Percentiles rank a stretch among this genome's conserved stretches.
phyloP scores from a whole-genome alignment of 2,797 vertebrate species.

The Typhlichthys subterraneus region DNA sequence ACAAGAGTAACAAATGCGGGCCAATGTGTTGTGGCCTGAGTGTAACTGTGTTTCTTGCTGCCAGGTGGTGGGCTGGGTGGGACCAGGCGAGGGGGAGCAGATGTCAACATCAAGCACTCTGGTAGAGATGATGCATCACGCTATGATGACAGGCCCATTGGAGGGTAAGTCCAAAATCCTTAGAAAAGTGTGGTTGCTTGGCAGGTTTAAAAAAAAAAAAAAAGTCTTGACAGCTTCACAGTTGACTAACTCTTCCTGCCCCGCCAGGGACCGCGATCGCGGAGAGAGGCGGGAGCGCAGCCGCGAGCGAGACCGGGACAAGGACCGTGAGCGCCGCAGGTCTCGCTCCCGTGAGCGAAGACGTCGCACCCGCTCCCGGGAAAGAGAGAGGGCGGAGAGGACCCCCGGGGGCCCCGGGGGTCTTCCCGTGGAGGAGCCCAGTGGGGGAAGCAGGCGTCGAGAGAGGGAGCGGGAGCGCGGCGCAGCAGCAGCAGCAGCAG shows the following conservation, averaged over 20 bases:
- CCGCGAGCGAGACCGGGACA: constrained; percentile 84
- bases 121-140: constrained; percentile 87
- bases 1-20: neutral
- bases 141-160: constrained; percentile 78
- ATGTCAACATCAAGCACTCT: constrained; percentile 93
- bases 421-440: constrained; percentile 46
- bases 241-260: neutral
- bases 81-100: constrained; percentile 86
- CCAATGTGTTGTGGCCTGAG: no score
- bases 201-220: no score
- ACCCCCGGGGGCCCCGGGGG: constrained; percentile 26
- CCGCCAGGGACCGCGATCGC: constrained; percentile 70
- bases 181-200: no score
- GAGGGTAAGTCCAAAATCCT: constrained; percentile 59
- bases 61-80: constrained; percentile 79
- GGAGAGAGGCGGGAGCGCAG: constrained; percentile 84
- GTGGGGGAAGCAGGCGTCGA: constrained; percentile 52
- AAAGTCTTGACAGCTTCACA: neutral
- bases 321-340: constrained; percentile 81
- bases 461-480: constrained; percentile 69
- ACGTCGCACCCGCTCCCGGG: constrained; percentile 73
- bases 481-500: neutral
- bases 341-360: constrained; percentile 82
- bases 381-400: constrained; percentile 65
- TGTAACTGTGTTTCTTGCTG: neutral